A percentile compares a stretch with the other conserved stretches of the same genome.
Evolutionary conservation across 2,797 vertebrate genomes (phyloP).

Genomic region (Anguilla megastoma): DNA sequence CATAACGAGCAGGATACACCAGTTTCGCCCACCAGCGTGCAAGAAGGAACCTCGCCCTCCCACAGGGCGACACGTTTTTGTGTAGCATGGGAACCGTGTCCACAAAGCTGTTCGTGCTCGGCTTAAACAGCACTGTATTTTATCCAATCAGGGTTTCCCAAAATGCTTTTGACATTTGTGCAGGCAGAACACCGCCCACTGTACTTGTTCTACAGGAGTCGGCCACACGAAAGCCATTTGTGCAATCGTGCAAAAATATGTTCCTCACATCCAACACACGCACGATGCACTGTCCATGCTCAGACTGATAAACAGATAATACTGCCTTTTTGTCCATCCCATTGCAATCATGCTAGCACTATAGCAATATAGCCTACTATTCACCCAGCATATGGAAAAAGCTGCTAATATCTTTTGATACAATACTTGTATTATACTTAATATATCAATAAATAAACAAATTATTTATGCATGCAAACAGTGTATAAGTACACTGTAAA

Average conservation of each 20-base stretch:
- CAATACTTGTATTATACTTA: neutral
- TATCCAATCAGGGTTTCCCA: neutral
- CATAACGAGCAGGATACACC: neutral
- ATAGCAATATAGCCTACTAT: neutral
- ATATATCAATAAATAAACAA: neutral
- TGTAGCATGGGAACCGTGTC: neutral
- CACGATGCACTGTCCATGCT: neutral
- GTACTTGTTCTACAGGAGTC: neutral
- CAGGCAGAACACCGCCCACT: neutral
- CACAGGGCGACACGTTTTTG: neutral
- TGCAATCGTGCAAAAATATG: neutral
- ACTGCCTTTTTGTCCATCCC: neutral
- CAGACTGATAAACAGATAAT: neutral
- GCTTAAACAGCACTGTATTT: neutral
- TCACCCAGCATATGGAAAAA: slow-evolving; percentile 5
- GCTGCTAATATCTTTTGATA: neutral
- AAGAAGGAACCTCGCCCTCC: neutral
- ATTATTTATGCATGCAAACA: neutral
- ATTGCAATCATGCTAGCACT: neutral
- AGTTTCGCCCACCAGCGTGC: neutral
- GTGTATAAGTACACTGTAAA: neutral
- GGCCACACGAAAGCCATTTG: neutral
- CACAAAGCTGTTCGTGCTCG: neutral
- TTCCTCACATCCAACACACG: neutral
- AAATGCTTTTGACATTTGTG: neutral